A percentile compares a stretch with the other conserved stretches of the same genome.
Conservation (phyloP, 2,797 vertebrate species). For the Epinephelus coioides region DNA sequence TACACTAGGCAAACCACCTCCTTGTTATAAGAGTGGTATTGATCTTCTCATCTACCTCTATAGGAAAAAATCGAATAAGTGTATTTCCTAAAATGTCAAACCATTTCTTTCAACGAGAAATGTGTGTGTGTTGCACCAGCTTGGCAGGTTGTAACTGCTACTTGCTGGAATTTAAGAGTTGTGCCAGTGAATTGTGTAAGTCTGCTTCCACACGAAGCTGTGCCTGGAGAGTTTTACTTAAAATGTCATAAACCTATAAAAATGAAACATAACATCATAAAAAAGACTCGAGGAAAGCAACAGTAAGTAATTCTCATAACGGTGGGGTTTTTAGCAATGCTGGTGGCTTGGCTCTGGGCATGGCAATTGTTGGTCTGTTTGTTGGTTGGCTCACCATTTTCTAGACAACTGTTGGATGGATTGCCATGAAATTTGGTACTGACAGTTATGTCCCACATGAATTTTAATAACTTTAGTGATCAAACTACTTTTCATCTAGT, state of each 20-base stretch:
- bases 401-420: background rate
- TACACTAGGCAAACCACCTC: background rate
- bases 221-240: slow-evolving; percentile 1
- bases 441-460: background rate
- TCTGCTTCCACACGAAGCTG: background rate
- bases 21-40: background rate
- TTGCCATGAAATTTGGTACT: background rate
- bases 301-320: background rate
- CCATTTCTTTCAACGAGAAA: background rate
- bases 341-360: background rate
- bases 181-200: background rate
- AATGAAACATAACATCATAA: background rate
- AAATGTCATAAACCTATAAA: background rate
- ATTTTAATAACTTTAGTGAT: background rate
- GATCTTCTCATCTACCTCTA: slow-evolving; percentile 14
- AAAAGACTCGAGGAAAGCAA: background rate
- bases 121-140: background rate
- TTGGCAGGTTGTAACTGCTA: background rate
- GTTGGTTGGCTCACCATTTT: background rate
- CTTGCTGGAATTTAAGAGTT: slow-evolving; percentile 3
- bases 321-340: background rate
- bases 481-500: too few species aligned
- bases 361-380: background rate
- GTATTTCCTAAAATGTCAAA: background rate
- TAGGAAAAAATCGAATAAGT: background rate